phyloP scores from a whole-genome alignment of 2,797 vertebrate genomes.

The Scarus forsteni region DNA sequence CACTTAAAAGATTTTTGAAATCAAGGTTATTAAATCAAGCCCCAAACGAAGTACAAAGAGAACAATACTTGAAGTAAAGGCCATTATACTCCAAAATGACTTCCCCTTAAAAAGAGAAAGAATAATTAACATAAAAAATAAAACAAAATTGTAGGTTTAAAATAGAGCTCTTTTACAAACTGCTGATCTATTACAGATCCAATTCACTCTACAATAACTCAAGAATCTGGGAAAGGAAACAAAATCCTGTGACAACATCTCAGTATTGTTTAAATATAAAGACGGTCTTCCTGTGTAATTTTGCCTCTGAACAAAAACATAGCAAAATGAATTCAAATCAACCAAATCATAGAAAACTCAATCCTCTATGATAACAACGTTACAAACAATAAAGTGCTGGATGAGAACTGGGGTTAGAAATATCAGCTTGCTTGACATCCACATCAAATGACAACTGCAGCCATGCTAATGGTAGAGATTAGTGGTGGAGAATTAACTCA shows the following conservation, averaged over 20 bases:
- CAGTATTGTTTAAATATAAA: conserved; percentile 44
- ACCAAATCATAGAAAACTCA: conserved; percentile 79
- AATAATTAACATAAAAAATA: conserved; percentile 47
- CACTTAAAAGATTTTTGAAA: conserved; percentile 82
- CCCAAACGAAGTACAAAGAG: conserved; percentile 72
- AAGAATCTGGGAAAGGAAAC: conserved; percentile 68
- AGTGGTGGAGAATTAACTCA: conserved; percentile 76
- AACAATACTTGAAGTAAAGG: conserved; percentile 72
- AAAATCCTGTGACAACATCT: conserved; percentile 39
- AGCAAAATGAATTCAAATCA: conserved; percentile 81
- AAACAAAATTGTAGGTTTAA: conserved; percentile 78
- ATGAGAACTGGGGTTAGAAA: conserved; percentile 96
- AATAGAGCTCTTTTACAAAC: conserved; percentile 65
- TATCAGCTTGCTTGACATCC: conserved; percentile 98
- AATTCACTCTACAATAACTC: conserved; percentile 80
- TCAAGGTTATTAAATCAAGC: conserved; percentile 74
- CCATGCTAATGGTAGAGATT: conserved; percentile 84
- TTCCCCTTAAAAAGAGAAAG: conserved; percentile 66
- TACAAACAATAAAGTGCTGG: conserved; percentile 89
- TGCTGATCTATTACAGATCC: conserved; percentile 79
- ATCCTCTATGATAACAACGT: conserved; percentile 76
- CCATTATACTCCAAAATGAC: conserved; percentile 65
- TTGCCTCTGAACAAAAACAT: conserved; percentile 88
- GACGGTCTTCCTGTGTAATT: conserved; percentile 98
- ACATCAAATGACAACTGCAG: conserved; percentile 88